These are phyloP conservation scores for Epizoanthus rinbou DNA, from an alignment of 92 coral and sea anemone genomes.

Conservation along the genomic window DNA sequence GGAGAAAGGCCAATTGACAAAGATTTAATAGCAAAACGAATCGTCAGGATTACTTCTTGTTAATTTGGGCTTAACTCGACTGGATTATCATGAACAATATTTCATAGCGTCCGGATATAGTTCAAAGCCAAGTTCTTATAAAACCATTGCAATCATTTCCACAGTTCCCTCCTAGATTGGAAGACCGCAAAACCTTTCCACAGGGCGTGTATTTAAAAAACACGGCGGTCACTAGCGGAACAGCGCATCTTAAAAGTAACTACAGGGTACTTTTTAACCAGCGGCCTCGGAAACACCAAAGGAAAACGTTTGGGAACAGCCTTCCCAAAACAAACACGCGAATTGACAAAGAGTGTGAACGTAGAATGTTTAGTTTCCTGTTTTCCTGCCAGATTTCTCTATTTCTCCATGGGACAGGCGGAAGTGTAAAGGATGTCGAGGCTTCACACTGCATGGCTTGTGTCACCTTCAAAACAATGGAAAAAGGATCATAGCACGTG, in stretches of 20 bases:
- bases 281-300: conserved; percentile 29
- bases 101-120: conserved; percentile 4
- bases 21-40: not conserved
- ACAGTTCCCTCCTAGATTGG: not conserved
- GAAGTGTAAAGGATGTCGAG: not conserved
- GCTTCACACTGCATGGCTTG: conserved; percentile 8
- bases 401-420: conserved; percentile 37
- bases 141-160: not conserved
- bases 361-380: conserved; percentile 16
- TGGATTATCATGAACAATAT: conserved; percentile 5
- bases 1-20: not conserved
- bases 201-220: too few relatives aligned
- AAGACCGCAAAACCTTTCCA: not conserved
- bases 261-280: not conserved
- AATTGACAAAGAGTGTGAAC: not conserved
- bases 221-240: not conserved
- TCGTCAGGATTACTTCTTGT: not conserved
- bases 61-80: not conserved
- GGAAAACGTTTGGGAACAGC: not conserved
- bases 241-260: not conserved
- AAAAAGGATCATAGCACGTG: not conserved
- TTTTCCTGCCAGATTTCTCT: conserved; percentile 14
- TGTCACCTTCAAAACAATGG: not conserved
- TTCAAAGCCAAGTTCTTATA: not conserved
- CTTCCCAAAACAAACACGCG: not conserved